A percentile compares a stretch with the other conserved stretches of the same genome.
These are phyloP conservation scores for Hypena proboscidalis DNA, from an alignment of 2,888 invertebrate genomes.

Conservation along the genomic window DNA sequence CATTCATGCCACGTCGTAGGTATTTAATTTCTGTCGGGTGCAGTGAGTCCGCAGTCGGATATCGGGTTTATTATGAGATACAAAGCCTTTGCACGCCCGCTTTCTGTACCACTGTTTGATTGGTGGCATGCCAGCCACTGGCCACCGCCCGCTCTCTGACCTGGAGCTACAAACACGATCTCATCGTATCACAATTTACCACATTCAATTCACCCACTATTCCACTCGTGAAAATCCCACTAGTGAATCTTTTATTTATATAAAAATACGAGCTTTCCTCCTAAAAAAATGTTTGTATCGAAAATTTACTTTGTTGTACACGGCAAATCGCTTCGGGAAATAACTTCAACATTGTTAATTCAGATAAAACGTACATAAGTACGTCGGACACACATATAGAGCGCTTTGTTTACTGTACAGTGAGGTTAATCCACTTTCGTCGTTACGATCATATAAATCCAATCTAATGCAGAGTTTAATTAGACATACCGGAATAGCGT, in stretches of 20 bases:
- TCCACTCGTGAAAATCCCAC: background rate
- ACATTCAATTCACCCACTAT: slow-evolving; percentile 2
- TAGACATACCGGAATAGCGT: slow-evolving; percentile 21
- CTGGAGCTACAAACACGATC: slow-evolving; percentile 25
- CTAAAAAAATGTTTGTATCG: slow-evolving; percentile 1
- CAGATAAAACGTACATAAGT: slow-evolving; percentile 6
- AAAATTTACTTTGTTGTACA: slow-evolving; percentile 6
- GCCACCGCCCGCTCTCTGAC: slow-evolving; percentile 8
- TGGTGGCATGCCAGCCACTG: slow-evolving; percentile 49
- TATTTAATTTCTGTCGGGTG: slow-evolving; percentile 51
- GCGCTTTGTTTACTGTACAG: slow-evolving; percentile 20
- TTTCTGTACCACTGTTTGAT: slow-evolving; percentile 65
- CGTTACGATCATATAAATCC: slow-evolving; percentile 14
- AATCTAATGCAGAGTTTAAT: slow-evolving; percentile 30
- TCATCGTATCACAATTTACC: slow-evolving; percentile 18
- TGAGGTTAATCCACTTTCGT: slow-evolving; percentile 19
- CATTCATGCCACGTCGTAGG: slow-evolving; percentile 38
- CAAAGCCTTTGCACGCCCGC: slow-evolving; percentile 62
- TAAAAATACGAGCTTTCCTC: background rate
- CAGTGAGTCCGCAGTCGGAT: slow-evolving; percentile 40
- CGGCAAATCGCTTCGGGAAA: slow-evolving; percentile 7
- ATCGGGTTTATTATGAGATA: slow-evolving; percentile 65
- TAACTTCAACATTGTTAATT: slow-evolving; percentile 11
- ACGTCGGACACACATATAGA: slow-evolving; percentile 2
- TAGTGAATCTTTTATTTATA: background rate